Percentiles rank a stretch among this genome's conserved stretches.
Evolutionary conservation across 1,140 invertebrate species (phyloP).

Genomic region (Solen grandis): DNA sequence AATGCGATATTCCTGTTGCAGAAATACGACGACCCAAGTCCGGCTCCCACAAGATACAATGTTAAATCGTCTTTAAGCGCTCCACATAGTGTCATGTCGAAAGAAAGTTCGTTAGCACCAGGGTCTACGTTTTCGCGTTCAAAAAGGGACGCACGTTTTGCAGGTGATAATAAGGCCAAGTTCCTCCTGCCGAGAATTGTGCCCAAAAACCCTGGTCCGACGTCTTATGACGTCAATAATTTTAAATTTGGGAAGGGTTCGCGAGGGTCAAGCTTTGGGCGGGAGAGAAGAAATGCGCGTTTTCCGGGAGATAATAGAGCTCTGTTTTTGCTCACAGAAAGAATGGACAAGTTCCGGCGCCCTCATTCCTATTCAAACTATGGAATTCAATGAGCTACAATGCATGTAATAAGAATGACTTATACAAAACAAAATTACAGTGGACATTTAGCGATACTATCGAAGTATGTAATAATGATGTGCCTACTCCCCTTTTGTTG

Average conservation of each 20-base stretch:
- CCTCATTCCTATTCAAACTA: slow-evolving; percentile 45
- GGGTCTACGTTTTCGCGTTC: slow-evolving; percentile 34
- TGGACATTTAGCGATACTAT: no score
- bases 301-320: slow-evolving; percentile 44
- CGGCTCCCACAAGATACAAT: slow-evolving; percentile 49
- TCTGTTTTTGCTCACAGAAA: slow-evolving; percentile 49
- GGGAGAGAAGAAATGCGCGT: slow-evolving; percentile 32
- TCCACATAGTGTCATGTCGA: slow-evolving; percentile 6
- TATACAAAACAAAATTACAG: no score
- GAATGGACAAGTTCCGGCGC: slow-evolving; percentile 41
- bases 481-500: no score
- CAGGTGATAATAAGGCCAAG: slow-evolving; percentile 38
- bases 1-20: slow-evolving; percentile 47
- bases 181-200: slow-evolving; percentile 43
- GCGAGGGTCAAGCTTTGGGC: slow-evolving; percentile 31
- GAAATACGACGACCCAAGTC: slow-evolving; percentile 39
- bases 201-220: slow-evolving; percentile 42
- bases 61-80: slow-evolving; percentile 35
- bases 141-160: slow-evolving; percentile 45
- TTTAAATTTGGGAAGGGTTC: slow-evolving; percentile 16
- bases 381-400: neutral
- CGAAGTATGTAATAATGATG: no score
- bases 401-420: no score
- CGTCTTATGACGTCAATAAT: slow-evolving; percentile 26
- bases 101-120: slow-evolving; percentile 33